These are phyloP conservation scores for Melipona quadrifasciata DNA, from an alignment of 1,140 invertebrate genomes.

Conservation along the genomic window DNA sequence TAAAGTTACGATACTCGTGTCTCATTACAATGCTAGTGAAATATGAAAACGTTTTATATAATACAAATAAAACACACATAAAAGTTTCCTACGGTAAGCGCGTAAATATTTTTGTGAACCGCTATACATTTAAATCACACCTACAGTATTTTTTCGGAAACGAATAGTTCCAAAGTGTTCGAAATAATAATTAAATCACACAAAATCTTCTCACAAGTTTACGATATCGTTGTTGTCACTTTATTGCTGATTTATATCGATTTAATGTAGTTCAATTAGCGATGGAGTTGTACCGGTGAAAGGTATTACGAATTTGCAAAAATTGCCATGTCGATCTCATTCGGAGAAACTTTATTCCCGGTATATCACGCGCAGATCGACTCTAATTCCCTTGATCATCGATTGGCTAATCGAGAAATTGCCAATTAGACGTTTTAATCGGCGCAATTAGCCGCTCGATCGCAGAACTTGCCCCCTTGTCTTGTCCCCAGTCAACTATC, in stretches of 20 bases:
- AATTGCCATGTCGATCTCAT: background rate
- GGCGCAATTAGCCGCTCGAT: constrained; percentile 50
- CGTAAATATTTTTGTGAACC: too few species aligned
- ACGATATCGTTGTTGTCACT: background rate
- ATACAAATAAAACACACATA: too few species aligned
- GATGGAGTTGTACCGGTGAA: background rate
- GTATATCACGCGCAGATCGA: background rate
- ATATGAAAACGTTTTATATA: too few species aligned
- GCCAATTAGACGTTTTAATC: constrained; percentile 57
- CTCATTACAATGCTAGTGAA: too few species aligned
- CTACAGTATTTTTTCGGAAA: too few species aligned
- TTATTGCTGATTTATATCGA: background rate
- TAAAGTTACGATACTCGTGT: too few species aligned
- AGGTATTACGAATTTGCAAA: background rate
- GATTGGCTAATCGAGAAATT: constrained; percentile 49
- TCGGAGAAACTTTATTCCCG: background rate
- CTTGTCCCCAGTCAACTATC: background rate
- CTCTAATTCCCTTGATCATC: constrained; percentile 37
- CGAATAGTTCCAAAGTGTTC: background rate
- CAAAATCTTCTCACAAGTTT: background rate
- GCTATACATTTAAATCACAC: too few species aligned
- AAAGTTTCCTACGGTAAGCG: too few species aligned
- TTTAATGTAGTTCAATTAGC: background rate
- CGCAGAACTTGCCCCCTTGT: constrained; percentile 3
- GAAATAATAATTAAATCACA: background rate